Evolutionary conservation across 2,797 vertebrate genomes (phyloP).

Genomic region (Platalea minor): DNA sequence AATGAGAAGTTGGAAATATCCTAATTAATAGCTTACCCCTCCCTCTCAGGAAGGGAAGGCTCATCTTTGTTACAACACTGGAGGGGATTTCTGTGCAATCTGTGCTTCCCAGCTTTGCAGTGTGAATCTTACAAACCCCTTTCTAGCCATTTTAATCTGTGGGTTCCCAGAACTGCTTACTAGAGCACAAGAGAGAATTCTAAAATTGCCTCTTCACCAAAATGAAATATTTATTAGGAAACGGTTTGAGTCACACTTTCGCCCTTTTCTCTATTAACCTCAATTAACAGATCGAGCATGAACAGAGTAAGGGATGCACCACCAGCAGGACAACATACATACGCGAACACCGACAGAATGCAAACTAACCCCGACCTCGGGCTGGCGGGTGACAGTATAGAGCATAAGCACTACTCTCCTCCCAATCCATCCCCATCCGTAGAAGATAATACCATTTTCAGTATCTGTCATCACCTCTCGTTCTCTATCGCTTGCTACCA

Average conservation of each 20-base stretch:
- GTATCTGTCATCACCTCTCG: neutral
- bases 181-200: neutral
- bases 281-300: accelerated
- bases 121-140: accelerated
- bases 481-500: too few relatives aligned
- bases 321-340: neutral
- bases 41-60: neutral
- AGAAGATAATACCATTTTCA: neutral
- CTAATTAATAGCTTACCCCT: neutral
- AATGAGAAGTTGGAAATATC: neutral
- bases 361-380: neutral
- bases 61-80: neutral
- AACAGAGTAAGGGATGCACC: neutral
- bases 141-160: neutral
- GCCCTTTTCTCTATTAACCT: neutral
- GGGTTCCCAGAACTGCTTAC: neutral
- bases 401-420: neutral
- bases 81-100: neutral
- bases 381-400: accelerated
- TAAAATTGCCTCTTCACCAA: neutral
- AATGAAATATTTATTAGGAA: neutral
- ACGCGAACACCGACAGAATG: neutral
- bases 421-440: neutral
- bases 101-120: neutral
- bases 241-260: accelerated